Base-by-base conservation (phyloP, 2,888 invertebrate species). In the Gastrophysa polygoni region DNA sequence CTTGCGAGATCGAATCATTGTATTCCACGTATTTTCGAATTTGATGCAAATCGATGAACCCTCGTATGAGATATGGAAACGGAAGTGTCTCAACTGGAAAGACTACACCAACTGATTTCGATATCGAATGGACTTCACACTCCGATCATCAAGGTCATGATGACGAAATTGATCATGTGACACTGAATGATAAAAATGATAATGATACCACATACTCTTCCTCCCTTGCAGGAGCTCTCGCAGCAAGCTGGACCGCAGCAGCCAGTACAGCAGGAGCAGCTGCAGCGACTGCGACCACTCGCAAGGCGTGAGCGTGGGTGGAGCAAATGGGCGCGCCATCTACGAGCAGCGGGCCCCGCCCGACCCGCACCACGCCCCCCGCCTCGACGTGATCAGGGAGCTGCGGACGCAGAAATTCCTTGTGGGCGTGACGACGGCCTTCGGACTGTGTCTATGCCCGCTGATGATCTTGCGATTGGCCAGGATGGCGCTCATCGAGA, bases 361-460 rank as follows among this genome's bases (percentile, higher is more conserved):
- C 68, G 86, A 85, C 56, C 82, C 83, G 29, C 87, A 87, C 63
- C 84, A 85, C 68, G 86, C 85, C 56, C 82, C 83, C 32, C 87
- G 87, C 63, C 71, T 87, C 70, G 86, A 88, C 71, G 82, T 87
- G 0, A 73, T 78, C 47, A 86, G 86, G 56, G 91, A 91, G 79
- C 87, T 86, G 72, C 82, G 88, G 24, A 88, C 87, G 1, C 90
- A 90, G 74, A 86, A 86, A 59, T 89, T 89, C 77, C 82, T 90
- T 32, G 86, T 88, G 46, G 82, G 84, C 58, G 90, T 90, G 86
- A 86, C 89, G 8, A 85, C 87, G 1, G 78, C 85, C 24, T 90
- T 88, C 75, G 89, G 87, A 16, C 83, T 88, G 58, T 89, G 88
- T 69, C 79, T 89, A 71, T 88, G 88, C 71, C 91, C 91, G 0